phyloP scores from a whole-genome alignment of 2,888 invertebrate genomes.

The Pachymerium ferrugineum region DNA sequence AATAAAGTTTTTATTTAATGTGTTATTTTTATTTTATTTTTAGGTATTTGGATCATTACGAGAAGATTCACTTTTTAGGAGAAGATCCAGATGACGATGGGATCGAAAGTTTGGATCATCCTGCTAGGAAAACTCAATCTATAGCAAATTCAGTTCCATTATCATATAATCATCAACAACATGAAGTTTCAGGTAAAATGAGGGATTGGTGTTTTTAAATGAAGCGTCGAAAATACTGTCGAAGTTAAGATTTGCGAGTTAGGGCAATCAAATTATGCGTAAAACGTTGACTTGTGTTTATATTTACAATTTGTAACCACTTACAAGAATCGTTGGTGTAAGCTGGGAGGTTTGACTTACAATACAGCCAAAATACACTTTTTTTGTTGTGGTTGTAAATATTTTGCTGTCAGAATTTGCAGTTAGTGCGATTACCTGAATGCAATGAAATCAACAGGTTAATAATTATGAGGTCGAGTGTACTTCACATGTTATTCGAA shows the following conservation, averaged over 20 bases:
- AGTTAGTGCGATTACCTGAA: no score
- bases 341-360: no score
- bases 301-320: no score
- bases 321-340: no score
- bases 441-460: no score
- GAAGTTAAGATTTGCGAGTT: no score
- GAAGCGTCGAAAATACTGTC: neutral
- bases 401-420: no score
- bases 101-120: conserved; percentile 58
- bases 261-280: neutral
- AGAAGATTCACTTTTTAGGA: conserved; percentile 81
- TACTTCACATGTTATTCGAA: no score
- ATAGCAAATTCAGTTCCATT: conserved; percentile 62
- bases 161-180: conserved; percentile 71
- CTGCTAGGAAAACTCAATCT: conserved; percentile 60
- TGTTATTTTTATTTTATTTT: conserved; percentile 28
- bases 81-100: conserved; percentile 77
- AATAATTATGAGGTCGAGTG: no score
- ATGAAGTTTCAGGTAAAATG: conserved; percentile 61
- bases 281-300: neutral
- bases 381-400: no score
- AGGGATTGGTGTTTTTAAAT: neutral
- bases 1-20: neutral
- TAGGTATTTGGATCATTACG: conserved; percentile 72
- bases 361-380: no score